phyloP scores from a whole-genome alignment of 2,888 invertebrate genomes.

The Sarcophaga variegata region DNA sequence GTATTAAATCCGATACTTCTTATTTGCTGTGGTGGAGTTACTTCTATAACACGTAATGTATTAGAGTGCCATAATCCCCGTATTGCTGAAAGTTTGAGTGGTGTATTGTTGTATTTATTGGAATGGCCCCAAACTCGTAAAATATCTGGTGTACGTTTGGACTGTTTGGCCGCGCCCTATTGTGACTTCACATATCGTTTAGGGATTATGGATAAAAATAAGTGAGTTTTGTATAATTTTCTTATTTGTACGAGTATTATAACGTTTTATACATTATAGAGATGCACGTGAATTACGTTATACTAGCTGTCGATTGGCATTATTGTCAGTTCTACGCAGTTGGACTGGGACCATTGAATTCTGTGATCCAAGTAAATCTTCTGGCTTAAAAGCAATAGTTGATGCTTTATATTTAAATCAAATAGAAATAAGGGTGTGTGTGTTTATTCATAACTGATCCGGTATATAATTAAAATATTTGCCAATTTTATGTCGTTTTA shows the following conservation, averaged over 20 bases:
- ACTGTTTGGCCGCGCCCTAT: constrained; percentile 95
- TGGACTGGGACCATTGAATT: constrained; percentile 96
- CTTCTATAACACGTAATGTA: constrained; percentile 90
- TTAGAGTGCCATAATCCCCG: constrained; percentile 93
- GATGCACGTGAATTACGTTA: constrained; percentile 91
- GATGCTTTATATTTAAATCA: constrained; percentile 93
- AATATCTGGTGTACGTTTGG: constrained; percentile 89
- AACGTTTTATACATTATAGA: constrained; percentile 78
- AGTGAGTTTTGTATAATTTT: constrained; percentile 82
- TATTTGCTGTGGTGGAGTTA: constrained; percentile 91
- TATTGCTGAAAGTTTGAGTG: constrained; percentile 94
- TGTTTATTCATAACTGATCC: background rate
- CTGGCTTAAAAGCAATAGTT: constrained; percentile 90
- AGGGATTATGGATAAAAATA: constrained; percentile 87
- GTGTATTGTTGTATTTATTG: constrained; percentile 91
- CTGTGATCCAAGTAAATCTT: constrained; percentile 89
- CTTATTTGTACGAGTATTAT: background rate
- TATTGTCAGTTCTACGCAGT: constrained; percentile 92
- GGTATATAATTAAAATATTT: background rate
- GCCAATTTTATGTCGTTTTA: constrained; percentile 79
- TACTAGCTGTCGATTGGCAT: constrained; percentile 91
- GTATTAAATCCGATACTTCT: constrained; percentile 91
- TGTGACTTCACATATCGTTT: constrained; percentile 93
- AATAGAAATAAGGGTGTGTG: constrained; percentile 92
- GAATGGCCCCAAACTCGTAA: constrained; percentile 92